phyloP scores from a whole-genome alignment of 2,113 vertebrate genomes.

The Chionodraco myersi region DNA sequence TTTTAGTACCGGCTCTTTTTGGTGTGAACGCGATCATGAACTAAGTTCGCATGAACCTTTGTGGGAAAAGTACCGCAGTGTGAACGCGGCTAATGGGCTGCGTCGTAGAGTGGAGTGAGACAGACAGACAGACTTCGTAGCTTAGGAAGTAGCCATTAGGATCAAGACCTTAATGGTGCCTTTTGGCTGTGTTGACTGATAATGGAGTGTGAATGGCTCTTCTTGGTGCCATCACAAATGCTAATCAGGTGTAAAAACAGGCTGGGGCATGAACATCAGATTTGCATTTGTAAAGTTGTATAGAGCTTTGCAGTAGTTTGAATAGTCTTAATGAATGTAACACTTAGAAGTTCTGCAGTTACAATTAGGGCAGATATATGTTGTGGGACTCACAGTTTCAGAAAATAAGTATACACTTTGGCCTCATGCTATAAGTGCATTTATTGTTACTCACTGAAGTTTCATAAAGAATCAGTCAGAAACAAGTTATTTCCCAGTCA shows the following conservation, averaged over 20 bases:
- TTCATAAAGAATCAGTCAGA: no score
- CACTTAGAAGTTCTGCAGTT: neutral
- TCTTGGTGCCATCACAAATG: conserved; percentile 29
- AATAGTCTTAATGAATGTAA: neutral
- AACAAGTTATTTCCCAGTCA: neutral
- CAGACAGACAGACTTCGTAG: conserved; percentile 14
- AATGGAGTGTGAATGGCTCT: conserved; percentile 21
- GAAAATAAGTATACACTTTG: neutral
- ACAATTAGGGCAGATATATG: neutral
- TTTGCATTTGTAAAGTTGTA: conserved; percentile 30
- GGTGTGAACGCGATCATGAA: no score
- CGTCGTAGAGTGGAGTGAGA: neutral
- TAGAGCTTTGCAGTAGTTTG: neutral
- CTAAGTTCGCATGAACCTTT: no score
- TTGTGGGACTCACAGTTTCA: no score
- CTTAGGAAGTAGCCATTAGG: neutral
- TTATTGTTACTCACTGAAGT: neutral
- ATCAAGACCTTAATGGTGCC: conserved; percentile 19
- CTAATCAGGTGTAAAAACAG: conserved; percentile 44
- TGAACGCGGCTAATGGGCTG: no score
- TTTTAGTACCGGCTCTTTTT: no score
- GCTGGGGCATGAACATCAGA: conserved; percentile 19
- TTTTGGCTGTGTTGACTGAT: conserved; percentile 48
- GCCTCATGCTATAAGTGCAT: neutral
- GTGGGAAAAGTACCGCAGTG: no score